Base-by-base conservation (phyloP, 2,888 invertebrate species). In the Cyaniris semiargus region DNA sequence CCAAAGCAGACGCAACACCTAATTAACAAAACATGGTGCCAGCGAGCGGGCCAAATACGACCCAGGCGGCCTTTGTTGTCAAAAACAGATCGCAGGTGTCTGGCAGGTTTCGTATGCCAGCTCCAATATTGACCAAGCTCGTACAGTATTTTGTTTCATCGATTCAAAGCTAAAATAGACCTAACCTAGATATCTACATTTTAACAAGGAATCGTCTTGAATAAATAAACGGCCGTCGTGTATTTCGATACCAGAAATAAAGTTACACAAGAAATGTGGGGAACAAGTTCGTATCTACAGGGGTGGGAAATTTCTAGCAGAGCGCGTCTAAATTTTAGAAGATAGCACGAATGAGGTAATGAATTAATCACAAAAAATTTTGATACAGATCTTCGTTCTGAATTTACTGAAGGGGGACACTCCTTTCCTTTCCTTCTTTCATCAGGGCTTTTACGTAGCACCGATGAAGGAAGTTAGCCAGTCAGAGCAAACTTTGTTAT, bases 161-260 rank as follows among this genome's bases (percentile, higher is more conserved):
- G 27, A 66, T 66, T 66, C 15, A 66, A 66, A 66, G 27, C 66
- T 31, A 27, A 66, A 66, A 66, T 66, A 66, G 66, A 27, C 66
- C 13, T 66, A 66, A 27, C 66, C 66, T 27, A 66, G 18, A 66
- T 66, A 66, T 66, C 66, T 6, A 31, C 27, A 27, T 15, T 66
- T 66, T 27, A 66, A 66, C 15, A 66, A 66, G 27, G 27, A 15
- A 66, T 31, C 66, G 66, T 66, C 66, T 66, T 27, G 27, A 66
- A 66, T 66, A 66, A 66, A 66, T 66, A 66, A 66, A 27, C 15
- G 66, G 66, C 27, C 27, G 27, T 27, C 23, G 66, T 10, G 44
- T 44, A 13, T 15, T 60, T 27, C 27, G 60, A 13, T 66, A 66
- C 66, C 5, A 66, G 15, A 60, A 13, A 23, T 60, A 23, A 66